Percentiles rank a stretch among this genome's conserved stretches.
phyloP scores from a whole-genome alignment of 2,797 vertebrate genomes.

The Loriculus beryllinus region DNA sequence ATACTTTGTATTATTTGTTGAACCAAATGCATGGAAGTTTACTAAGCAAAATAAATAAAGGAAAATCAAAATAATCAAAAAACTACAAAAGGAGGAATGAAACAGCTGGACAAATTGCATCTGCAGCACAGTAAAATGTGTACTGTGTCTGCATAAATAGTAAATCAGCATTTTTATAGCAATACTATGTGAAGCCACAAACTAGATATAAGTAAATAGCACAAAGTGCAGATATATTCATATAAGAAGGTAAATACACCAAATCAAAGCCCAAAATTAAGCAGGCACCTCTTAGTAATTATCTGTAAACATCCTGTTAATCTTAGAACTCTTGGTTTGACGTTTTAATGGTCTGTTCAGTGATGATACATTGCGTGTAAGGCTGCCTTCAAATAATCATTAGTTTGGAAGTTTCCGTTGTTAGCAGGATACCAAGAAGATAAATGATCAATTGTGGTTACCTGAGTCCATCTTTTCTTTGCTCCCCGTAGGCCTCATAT shows the following conservation, averaged over 20 bases:
- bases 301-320: slow-evolving; percentile 31
- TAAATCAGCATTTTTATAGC: slow-evolving; percentile 9
- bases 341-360: slow-evolving; percentile 3
- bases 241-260: slow-evolving; percentile 12
- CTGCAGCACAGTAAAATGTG: not conserved
- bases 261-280: not conserved
- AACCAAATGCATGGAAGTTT: not conserved
- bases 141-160: not conserved
- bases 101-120: not conserved
- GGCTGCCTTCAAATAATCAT: slow-evolving; percentile 29
- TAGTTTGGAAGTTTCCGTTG: slow-evolving; percentile 19
- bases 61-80: slow-evolving; percentile 52
- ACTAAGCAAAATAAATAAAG: slow-evolving; percentile 55
- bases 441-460: slow-evolving; percentile 40
- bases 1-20: not conserved
- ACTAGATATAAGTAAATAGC: not conserved
- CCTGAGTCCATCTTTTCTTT: slow-evolving; percentile 28
- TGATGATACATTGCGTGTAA: not conserved
- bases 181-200: not conserved
- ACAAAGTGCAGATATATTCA: not conserved
- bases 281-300: slow-evolving; percentile 27
- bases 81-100: slow-evolving; percentile 4
- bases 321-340: not conserved
- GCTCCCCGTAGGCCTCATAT: not conserved
- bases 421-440: slow-evolving; percentile 17